A percentile compares a stretch with the other conserved stretches of the same genome.
These are phyloP conservation scores for Kradibia gibbosae DNA, from an alignment of 1,140 invertebrate species.

Conservation along the genomic window DNA sequence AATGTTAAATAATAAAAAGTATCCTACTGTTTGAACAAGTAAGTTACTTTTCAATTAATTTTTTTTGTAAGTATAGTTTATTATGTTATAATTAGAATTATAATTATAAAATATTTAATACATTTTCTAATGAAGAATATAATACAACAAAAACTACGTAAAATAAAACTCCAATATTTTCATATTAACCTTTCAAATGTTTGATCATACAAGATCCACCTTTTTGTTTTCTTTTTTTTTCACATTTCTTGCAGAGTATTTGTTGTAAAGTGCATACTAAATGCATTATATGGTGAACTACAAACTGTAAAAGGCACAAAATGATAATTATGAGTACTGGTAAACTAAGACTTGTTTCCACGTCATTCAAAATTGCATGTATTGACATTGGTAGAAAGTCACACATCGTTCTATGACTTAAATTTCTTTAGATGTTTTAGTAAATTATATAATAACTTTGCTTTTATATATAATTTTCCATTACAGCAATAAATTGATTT, in stretches of 20 bases:
- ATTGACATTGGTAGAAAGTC: constrained; percentile 41
- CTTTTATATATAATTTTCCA: too few relatives aligned
- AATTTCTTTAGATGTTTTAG: neutral
- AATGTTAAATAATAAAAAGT: too few relatives aligned
- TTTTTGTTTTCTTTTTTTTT: constrained; percentile 30
- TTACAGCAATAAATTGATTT: too few relatives aligned
- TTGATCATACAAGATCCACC: neutral
- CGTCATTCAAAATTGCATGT: constrained; percentile 45
- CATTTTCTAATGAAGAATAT: too few relatives aligned
- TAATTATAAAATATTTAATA: too few relatives aligned
- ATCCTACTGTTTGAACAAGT: too few relatives aligned
- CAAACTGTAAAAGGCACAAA: constrained; percentile 51
- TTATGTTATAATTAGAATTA: too few relatives aligned
- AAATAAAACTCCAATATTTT: too few relatives aligned
- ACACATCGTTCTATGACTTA: constrained; percentile 40
- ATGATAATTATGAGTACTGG: constrained; percentile 53
- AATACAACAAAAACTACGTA: too few relatives aligned
- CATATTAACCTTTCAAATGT: constrained; percentile 11
- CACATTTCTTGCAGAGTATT: constrained; percentile 15
- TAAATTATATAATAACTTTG: too few relatives aligned
- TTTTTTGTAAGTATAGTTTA: too few relatives aligned
- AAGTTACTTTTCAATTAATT: too few relatives aligned
- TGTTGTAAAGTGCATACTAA: neutral
- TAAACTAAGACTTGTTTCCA: constrained; percentile 51
- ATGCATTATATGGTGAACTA: constrained; percentile 45